phyloP scores from a whole-genome alignment of 2,113 vertebrate species.

The Phycodurus eques region DNA sequence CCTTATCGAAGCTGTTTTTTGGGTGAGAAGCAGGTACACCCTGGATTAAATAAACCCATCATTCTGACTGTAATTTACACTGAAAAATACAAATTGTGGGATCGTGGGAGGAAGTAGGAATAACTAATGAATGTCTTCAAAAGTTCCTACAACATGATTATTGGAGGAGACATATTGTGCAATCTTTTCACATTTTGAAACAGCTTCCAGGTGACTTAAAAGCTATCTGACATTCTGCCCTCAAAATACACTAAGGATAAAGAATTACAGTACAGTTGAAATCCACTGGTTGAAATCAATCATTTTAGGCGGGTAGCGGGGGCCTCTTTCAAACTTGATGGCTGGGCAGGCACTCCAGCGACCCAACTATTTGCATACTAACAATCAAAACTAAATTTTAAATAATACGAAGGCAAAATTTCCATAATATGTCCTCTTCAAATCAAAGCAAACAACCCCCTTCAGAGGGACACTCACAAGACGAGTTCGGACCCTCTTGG shows the following conservation, averaged over 20 bases:
- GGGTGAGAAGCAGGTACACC: too few species aligned
- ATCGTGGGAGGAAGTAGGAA: too few species aligned
- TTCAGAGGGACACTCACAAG: constrained; percentile 76
- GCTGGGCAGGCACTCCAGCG: neutral
- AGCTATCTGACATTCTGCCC: neutral
- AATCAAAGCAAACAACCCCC: neutral
- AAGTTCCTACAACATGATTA: neutral
- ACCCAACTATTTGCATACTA: neutral
- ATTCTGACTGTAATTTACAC: too few species aligned
- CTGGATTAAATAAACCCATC: too few species aligned
- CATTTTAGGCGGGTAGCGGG: too few species aligned
- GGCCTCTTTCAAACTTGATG: too few species aligned
- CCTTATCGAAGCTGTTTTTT: too few species aligned
- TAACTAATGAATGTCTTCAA: neutral
- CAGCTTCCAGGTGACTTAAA: neutral
- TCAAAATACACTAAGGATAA: neutral
- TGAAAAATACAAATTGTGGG: too few species aligned
- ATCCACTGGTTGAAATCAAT: too few species aligned
- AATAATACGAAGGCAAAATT: neutral
- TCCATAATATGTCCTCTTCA: neutral
- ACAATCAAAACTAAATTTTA: neutral
- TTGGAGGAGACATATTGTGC: neutral
- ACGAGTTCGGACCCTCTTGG: constrained; percentile 88
- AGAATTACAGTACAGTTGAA: too few species aligned
- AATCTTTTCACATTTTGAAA: neutral